Conservation (phyloP, 2,113 vertebrate species). For the Mustela nigripes region DNA sequence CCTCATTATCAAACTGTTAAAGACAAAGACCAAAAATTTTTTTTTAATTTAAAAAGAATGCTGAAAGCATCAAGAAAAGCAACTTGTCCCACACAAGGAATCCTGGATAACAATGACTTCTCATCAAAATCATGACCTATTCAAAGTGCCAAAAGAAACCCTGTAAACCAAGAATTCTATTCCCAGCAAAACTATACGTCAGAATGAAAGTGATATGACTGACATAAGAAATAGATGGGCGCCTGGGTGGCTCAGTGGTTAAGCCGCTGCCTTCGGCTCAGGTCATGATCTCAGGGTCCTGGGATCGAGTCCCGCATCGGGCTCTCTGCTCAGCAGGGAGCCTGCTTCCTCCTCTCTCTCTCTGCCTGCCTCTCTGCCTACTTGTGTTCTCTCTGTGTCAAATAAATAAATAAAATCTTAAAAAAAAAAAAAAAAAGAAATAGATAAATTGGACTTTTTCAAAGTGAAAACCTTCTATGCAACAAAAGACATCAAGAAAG, state of each 20-base stretch:
- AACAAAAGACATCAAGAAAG: not conserved
- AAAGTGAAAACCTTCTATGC: not conserved
- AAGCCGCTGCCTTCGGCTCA: too few species aligned
- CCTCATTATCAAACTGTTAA: not conserved
- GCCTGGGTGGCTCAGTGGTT: too few species aligned
- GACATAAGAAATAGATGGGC: not conserved
- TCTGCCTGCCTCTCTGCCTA: too few species aligned
- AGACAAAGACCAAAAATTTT: not conserved
- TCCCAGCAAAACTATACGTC: not conserved
- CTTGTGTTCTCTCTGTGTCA: too few species aligned
- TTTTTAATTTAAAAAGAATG: not conserved
- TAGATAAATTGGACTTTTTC: not conserved
- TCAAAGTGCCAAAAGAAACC: not conserved
- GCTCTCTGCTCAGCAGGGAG: too few species aligned
- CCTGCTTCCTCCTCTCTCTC: too few species aligned
- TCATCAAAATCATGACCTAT: conserved; percentile 21
- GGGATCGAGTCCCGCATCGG: too few species aligned
- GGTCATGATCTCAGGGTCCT: too few species aligned
- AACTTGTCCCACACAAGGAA: not conserved
- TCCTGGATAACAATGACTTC: not conserved
- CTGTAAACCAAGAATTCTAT: not conserved
- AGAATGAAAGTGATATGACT: not conserved
- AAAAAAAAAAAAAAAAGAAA: too few species aligned
- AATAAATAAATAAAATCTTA: too few species aligned
- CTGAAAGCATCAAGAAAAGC: not conserved